Conservation (phyloP, 2,797 vertebrate species). For the Arrhamphus sclerolepis region DNA sequence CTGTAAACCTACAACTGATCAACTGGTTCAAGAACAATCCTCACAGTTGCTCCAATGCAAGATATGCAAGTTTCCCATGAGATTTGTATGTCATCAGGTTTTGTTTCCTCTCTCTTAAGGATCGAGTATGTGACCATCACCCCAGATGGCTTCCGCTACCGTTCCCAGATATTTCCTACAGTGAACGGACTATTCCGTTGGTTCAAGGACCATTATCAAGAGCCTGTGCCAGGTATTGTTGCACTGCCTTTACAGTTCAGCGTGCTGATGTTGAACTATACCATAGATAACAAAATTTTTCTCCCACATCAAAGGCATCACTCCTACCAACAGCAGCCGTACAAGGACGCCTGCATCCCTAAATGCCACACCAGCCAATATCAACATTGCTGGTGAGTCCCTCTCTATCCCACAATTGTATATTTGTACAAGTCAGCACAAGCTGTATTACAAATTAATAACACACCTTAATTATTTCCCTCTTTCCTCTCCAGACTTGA, state of each 20-base stretch:
- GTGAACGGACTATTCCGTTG: slow-evolving; percentile 97
- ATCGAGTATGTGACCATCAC: slow-evolving; percentile 97
- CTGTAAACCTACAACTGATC: too few relatives aligned
- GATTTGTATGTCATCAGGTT: background rate
- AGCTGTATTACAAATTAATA: background rate
- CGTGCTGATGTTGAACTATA: background rate
- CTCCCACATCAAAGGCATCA: slow-evolving; percentile 83
- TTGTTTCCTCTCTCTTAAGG: slow-evolving; percentile 65
- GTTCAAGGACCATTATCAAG: slow-evolving; percentile 99
- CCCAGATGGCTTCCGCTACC: slow-evolving; percentile 96
- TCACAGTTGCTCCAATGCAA: background rate
- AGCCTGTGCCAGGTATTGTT: slow-evolving; percentile 94
- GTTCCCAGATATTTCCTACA: slow-evolving; percentile 93
- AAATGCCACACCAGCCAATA: slow-evolving; percentile 96
- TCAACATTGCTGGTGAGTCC: slow-evolving; percentile 93
- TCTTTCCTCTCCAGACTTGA: slow-evolving; percentile 84
- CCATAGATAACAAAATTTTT: background rate
- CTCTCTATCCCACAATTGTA: background rate
- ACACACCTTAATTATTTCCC: background rate
- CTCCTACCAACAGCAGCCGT: slow-evolving; percentile 93
- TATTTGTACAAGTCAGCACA: background rate
- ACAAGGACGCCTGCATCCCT: slow-evolving; percentile 96
- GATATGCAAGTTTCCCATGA: background rate
- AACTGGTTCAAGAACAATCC: too few relatives aligned
- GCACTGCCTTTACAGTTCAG: background rate